phyloP scores from a whole-genome alignment of 2,113 vertebrate species.

The Nibea albiflora region DNA sequence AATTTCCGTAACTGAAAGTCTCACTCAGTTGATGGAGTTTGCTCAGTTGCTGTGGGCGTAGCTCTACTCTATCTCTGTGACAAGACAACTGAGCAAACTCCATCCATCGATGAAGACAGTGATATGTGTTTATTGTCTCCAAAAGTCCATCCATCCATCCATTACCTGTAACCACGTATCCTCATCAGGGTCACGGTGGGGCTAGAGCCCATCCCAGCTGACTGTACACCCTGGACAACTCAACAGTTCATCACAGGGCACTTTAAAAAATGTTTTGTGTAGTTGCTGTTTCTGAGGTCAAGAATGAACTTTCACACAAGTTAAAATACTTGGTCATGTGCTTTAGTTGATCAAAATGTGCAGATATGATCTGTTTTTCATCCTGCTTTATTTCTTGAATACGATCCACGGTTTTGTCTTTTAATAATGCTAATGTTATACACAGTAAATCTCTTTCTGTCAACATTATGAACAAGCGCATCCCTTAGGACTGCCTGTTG shows the following conservation, averaged over 20 bases:
- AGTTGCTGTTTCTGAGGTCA: not conserved
- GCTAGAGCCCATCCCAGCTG: too few species aligned
- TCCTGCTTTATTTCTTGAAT: not conserved
- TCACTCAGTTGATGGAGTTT: not conserved
- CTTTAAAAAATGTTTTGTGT: too few species aligned
- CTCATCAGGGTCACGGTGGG: too few species aligned
- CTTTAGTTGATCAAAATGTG: not conserved
- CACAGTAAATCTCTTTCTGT: conserved; percentile 22
- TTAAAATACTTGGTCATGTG: not conserved
- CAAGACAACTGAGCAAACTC: conserved; percentile 6
- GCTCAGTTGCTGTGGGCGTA: not conserved
- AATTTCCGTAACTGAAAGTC: not conserved
- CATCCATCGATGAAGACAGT: not conserved
- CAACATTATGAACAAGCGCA: conserved; percentile 2
- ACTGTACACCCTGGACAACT: too few species aligned
- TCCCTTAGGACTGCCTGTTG: not conserved
- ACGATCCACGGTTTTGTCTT: not conserved
- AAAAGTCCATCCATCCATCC: too few species aligned
- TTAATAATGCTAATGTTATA: not conserved
- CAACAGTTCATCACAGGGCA: too few species aligned
- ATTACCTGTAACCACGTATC: too few species aligned
- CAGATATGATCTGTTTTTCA: not conserved
- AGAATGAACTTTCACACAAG: not conserved
- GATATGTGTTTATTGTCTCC: not conserved
- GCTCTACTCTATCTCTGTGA: not conserved